phyloP scores from a whole-genome alignment of 2,113 vertebrate genomes.

The Pao palembangensis region DNA sequence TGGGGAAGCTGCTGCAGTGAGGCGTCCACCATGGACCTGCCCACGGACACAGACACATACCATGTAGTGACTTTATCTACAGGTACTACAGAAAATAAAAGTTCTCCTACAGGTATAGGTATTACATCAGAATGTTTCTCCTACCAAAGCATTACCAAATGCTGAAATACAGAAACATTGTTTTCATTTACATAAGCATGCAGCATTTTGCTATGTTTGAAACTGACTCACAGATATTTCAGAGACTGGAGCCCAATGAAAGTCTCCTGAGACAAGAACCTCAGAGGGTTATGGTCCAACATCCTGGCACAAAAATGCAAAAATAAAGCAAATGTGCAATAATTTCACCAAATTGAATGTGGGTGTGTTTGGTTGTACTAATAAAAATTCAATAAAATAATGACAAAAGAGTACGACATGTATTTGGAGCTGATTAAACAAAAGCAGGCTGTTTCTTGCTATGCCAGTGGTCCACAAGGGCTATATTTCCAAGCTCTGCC shows the following conservation, averaged over 20 bases:
- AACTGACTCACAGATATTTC: slow-evolving; percentile 75
- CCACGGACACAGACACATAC: not conserved
- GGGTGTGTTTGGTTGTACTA: no score
- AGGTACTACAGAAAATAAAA: not conserved
- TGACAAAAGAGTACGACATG: no score
- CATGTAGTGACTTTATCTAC: not conserved
- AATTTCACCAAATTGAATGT: not conserved
- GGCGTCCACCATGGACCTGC: slow-evolving; percentile 79
- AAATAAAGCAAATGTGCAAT: not conserved
- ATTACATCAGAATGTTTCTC: no score
- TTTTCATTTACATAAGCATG: not conserved
- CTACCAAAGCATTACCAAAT: not conserved
- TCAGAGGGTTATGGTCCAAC: slow-evolving; percentile 79
- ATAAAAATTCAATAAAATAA: no score
- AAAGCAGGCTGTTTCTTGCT: no score
- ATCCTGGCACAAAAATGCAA: slow-evolving; percentile 65
- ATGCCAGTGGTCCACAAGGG: no score
- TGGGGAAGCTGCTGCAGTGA: slow-evolving; percentile 75
- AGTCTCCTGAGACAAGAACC: slow-evolving; percentile 68
- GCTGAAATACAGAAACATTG: not conserved
- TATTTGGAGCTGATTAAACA: no score
- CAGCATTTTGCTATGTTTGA: not conserved
- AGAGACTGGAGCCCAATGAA: slow-evolving; percentile 76
- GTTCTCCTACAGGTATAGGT: no score
- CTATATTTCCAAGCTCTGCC: no score